Evolutionary conservation across 2,113 vertebrate genomes (phyloP).

Genomic region (Cromileptes altivelis): DNA sequence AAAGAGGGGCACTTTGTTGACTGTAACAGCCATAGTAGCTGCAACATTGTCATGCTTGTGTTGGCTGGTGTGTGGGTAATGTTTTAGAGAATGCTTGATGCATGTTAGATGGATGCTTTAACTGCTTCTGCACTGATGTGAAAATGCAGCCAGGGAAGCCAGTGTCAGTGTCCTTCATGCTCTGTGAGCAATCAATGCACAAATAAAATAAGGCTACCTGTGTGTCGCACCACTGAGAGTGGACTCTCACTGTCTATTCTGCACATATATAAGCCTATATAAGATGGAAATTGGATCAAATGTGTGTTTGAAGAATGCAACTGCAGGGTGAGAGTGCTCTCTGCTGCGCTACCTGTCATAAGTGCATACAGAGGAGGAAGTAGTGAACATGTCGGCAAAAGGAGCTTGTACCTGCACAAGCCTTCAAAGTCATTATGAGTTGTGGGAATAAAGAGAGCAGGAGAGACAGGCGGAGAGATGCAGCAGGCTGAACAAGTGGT

Average conservation of each 20-base stretch:
- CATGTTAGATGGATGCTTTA: not conserved
- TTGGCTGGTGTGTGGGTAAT: slow-evolving; percentile 12
- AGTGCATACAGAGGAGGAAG: slow-evolving; percentile 2
- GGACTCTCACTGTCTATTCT: not conserved
- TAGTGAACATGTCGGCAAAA: not conserved
- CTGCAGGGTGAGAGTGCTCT: not conserved
- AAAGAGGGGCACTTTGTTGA: not conserved
- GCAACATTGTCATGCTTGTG: not conserved
- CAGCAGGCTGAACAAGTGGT: slow-evolving; percentile 25
- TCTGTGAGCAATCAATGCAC: slow-evolving; percentile 34
- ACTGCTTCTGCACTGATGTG: not conserved
- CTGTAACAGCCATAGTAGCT: not conserved
- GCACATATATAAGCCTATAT: not conserved
- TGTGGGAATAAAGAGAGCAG: slow-evolving; percentile 1
- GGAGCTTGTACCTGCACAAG: too few relatives aligned
- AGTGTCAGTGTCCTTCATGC: slow-evolving; percentile 54
- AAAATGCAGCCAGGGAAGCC: slow-evolving; percentile 11
- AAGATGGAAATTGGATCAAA: not conserved
- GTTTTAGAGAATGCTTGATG: not conserved
- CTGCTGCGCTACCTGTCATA: not conserved
- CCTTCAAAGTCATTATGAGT: slow-evolving; percentile 8
- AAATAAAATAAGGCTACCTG: slow-evolving; percentile 20
- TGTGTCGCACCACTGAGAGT: slow-evolving; percentile 11
- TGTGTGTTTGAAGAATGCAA: not conserved
- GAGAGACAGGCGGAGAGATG: not conserved